Evolutionary conservation across 2,888 invertebrate species (phyloP).

Genomic region (Lasiommata megera): DNA sequence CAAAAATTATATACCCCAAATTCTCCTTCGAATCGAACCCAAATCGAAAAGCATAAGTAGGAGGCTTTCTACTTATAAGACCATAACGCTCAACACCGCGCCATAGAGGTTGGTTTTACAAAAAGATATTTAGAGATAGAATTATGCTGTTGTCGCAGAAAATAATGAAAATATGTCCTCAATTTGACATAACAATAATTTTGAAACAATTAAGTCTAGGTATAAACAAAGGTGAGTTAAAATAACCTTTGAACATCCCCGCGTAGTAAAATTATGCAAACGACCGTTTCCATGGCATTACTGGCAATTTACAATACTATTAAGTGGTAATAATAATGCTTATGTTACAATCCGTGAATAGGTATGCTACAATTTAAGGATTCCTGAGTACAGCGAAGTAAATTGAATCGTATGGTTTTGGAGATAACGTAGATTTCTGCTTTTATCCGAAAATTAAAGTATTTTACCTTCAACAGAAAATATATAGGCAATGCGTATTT

Average conservation of each 20-base stretch:
- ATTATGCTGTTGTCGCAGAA: too few relatives aligned
- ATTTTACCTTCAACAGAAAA: not conserved
- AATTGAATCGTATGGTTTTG: not conserved
- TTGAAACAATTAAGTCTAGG: not conserved
- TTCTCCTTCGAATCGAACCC: too few relatives aligned
- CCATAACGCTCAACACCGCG: too few relatives aligned
- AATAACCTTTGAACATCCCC: constrained; percentile 20
- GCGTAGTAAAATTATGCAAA: constrained; percentile 23
- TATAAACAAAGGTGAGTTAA: constrained; percentile 8
- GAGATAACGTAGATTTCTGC: not conserved
- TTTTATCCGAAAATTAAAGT: not conserved
- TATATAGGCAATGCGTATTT: not conserved
- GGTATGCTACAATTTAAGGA: not conserved
- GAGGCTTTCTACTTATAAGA: too few relatives aligned
- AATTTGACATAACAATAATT: not conserved
- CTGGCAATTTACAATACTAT: constrained; percentile 22
- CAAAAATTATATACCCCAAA: too few relatives aligned
- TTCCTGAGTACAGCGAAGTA: not conserved
- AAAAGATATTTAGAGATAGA: too few relatives aligned
- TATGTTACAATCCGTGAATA: constrained; percentile 14
- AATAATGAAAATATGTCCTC: too few relatives aligned
- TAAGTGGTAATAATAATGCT: constrained; percentile 17
- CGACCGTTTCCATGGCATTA: constrained; percentile 15
- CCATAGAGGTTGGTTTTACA: too few relatives aligned
- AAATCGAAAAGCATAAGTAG: too few relatives aligned